These are phyloP conservation scores for Actinia equina DNA, from an alignment of 64 coral and sea anemone species.

Conservation along the genomic window DNA sequence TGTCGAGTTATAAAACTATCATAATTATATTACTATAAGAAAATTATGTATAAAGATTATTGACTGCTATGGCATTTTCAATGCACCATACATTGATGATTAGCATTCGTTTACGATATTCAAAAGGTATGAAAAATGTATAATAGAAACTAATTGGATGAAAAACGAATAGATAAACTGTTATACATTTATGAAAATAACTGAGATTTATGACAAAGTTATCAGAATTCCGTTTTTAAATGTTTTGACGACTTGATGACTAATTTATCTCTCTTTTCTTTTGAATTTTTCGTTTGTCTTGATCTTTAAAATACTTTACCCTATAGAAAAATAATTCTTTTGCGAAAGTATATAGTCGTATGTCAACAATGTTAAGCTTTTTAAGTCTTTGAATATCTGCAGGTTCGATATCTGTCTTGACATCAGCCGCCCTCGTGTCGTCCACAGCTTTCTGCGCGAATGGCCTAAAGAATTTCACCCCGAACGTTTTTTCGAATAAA, in stretches of 20 bases:
- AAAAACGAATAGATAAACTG: background rate
- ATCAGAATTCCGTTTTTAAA: background rate
- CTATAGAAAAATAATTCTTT: conserved; percentile 69
- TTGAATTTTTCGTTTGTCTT: background rate
- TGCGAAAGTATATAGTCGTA: conserved; percentile 48
- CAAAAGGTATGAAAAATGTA: background rate
- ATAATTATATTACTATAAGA: background rate
- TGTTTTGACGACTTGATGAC: background rate
- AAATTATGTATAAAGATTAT: background rate
- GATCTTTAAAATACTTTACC: conserved; percentile 54
- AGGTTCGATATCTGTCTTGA: background rate
- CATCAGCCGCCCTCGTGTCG: conserved; percentile 30
- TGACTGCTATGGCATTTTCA: background rate
- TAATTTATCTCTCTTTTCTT: background rate
- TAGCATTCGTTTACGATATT: background rate
- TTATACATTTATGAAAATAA: background rate
- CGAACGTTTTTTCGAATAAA: conserved; percentile 95
- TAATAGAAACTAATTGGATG: background rate
- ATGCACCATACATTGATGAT: background rate
- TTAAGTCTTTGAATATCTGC: conserved; percentile 19
- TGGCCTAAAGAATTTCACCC: conserved; percentile 58
- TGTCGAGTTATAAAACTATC: too few relatives aligned
- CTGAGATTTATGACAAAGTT: background rate
- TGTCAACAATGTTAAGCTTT: conserved; percentile 52
- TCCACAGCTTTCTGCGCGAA: conserved; percentile 59